Conservation (phyloP, 2,113 vertebrate genomes). For the Entelurus aequoreus region DNA sequence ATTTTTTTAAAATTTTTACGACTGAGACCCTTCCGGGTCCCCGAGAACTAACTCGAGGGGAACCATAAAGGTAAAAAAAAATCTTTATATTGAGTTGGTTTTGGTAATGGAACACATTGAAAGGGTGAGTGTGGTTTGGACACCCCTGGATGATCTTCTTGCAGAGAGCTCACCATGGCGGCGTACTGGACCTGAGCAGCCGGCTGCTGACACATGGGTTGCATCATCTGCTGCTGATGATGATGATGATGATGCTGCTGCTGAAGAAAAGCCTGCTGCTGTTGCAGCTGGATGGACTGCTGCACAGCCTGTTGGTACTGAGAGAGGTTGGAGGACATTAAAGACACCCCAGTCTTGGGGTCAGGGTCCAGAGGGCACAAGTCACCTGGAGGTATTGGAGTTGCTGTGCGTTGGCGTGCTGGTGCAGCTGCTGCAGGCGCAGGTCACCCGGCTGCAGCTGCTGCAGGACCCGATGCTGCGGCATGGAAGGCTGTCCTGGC, state of each 20-base stretch:
- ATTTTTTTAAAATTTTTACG: no score
- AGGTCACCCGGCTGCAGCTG: constrained; percentile 94
- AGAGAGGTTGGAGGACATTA: rapidly evolving
- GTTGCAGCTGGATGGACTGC: constrained; percentile 71
- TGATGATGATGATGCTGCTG: constrained; percentile 62
- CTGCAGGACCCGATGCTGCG: constrained; percentile 85
- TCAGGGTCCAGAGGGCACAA: not conserved
- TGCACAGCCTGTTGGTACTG: constrained; percentile 87
- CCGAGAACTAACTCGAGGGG: no score
- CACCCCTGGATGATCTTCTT: no score
- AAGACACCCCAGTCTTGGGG: not conserved
- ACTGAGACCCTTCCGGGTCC: no score
- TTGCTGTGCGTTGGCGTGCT: constrained; percentile 79
- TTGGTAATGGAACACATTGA: no score
- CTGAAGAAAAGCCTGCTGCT: constrained; percentile 79
- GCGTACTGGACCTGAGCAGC: constrained; percentile 68
- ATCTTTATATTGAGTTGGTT: no score
- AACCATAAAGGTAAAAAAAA: no score
- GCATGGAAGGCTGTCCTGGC: constrained; percentile 61
- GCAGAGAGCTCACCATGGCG: constrained; percentile 76
- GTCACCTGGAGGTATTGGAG: constrained; percentile 81
- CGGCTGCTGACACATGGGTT: constrained; percentile 79
- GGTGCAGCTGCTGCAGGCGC: constrained; percentile 86
- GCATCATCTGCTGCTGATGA: constrained; percentile 29
- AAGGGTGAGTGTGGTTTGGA: no score